Conservation (phyloP, 2,888 invertebrate species). For the Gisinianus flammeolus region DNA sequence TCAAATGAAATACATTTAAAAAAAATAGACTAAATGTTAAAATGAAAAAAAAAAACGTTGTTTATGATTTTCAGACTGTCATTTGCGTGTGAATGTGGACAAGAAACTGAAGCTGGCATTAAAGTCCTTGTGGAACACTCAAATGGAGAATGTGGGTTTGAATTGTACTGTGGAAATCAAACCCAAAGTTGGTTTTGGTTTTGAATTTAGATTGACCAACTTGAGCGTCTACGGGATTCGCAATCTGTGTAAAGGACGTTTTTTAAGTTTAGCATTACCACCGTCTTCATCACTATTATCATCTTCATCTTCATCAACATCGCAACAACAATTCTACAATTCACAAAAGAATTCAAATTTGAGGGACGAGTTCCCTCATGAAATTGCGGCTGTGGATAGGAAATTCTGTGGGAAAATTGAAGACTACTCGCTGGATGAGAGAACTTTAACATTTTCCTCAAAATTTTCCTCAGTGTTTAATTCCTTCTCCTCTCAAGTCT, state of each 20-base stretch:
- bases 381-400: conserved; percentile 26
- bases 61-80: conserved; percentile 22
- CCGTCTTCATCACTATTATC: conserved; percentile 13
- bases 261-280: conserved; percentile 43
- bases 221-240: conserved; percentile 59
- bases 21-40: too few species aligned
- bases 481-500: background rate
- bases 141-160: conserved; percentile 54
- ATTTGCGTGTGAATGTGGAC: conserved; percentile 45
- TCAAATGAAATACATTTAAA: too few species aligned
- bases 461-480: background rate
- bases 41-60: too few species aligned
- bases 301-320: background rate
- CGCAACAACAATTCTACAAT: background rate
- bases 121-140: conserved; percentile 50
- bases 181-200: conserved; percentile 52
- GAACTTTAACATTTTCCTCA: conserved; percentile 51
- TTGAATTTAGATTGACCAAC: conserved; percentile 52
- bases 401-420: conserved; percentile 57
- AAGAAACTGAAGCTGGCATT: conserved; percentile 48
- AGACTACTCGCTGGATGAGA: conserved; percentile 54
- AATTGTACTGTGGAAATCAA: conserved; percentile 56
- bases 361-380: conserved; percentile 31
- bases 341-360: background rate
- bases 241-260: conserved; percentile 56